Base-by-base conservation (phyloP, 2,113 vertebrate genomes). In the Fregata magnificens region DNA sequence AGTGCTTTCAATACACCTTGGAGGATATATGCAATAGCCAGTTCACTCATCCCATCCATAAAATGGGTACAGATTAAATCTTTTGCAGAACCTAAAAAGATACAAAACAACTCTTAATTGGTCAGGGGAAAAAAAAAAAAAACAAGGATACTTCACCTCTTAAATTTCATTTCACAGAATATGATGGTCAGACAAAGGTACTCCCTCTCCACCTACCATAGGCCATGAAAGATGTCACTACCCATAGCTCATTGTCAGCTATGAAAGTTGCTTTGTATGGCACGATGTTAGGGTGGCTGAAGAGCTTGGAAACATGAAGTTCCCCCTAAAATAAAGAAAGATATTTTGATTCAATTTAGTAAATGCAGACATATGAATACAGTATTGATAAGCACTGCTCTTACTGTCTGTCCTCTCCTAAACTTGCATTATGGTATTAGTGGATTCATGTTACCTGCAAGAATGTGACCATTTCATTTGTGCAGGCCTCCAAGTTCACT, bases 141-240 rank as follows among this genome's bases (percentile, higher is more conserved):
- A 6, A 12, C 45, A 49, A 40, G 10, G 22, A 20, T 47, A 63
- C 6, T 50, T 47, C 79, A 70, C 19, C 20, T 63, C 78, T 82
- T 47, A 18, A 29, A 58, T 13, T 32, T 53, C 5, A 70, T 79
- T 36, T 42, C 50, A 58, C 31, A 79, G 45, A 59, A 17, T 7
- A 8, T 6, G 24, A 53, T 9, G 63, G 17, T 49, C 34, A 71
- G 49, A 56, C 20, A 59, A 40, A 86, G 9, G 16, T 11, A 16
- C 4, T 26, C 26, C 36, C 45, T 67, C 47, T 58, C 21, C 78
- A 97, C 98, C 98, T 97, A 99, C 99, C 99, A 40, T 99, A 99
- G 29, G 99, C 99, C 99, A 99, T 99, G 97, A 99, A 99, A 18
- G 99, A 99, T 2, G 99, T 99, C 92, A 99, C 99, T 29, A 99